Evolutionary conservation across 2,797 vertebrate genomes (phyloP), one percentile per base, ranked within the genome.

Genomic region (Dromococcyx pavoninus): DNA sequence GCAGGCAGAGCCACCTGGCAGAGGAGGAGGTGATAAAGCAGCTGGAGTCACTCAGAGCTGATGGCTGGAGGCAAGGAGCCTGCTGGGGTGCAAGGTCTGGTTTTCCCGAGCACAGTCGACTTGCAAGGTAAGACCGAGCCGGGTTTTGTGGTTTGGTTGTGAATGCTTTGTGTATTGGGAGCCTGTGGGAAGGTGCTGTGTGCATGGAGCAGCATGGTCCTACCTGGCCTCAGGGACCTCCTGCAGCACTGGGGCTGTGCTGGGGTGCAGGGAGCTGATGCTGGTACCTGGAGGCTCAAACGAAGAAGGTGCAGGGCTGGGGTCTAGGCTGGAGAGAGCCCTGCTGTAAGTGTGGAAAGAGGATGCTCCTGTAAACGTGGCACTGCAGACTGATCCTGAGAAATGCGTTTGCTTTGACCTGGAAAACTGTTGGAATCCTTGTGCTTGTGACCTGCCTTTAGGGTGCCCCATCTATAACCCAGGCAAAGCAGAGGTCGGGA

Each of bases 11-110:
- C 30, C 75, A 89, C 91, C 87, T 94, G 89, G 78, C 51, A 70
- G 86, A 41, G 67, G 16, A 94, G 84, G 82, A 84, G 89, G 66
- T 90, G 72, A 96, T 90, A 95, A 95, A 91, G 88, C 79, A 90
- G 60, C 79, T 94, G 93, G 72, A 79, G 83, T 76, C 71, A 76
- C 61, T 80, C 37, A 37, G 69, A 72, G 79, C 43, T 85, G 71
- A 54, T 70, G 77, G 33, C 11, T 91, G 62, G 70, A 65, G 84
- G 37, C 2, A 17, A 92, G 85, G 51, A 93, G 37, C 3, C 6
- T 83, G 65, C 39, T 64, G 78, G 43, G 21, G 9, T 13, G 35
- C 0, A n/a, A 67, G 61, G 24, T 51, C 32, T 48, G 65, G 16
- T 12, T 19, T 5, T 82, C 22, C 18, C 0, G 22, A 95, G 64